phyloP scores from a whole-genome alignment of 64 coral and sea anemone species.

The Astreopora myriophthalma region DNA sequence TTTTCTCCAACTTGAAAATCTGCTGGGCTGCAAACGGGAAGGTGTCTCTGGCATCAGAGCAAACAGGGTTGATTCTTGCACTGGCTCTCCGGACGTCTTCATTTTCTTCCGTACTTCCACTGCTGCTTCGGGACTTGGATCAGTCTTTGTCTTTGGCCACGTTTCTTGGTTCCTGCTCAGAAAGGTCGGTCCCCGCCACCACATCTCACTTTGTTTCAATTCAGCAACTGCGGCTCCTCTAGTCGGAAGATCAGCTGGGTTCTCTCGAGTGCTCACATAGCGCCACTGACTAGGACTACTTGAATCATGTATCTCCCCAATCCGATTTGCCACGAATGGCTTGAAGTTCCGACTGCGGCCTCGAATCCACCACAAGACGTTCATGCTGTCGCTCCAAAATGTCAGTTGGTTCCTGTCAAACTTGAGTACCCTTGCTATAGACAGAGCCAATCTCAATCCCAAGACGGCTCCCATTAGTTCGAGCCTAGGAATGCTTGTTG shows the following conservation, averaged over 20 bases:
- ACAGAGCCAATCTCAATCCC: constrained; percentile 9
- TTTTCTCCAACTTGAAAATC: constrained; percentile 39
- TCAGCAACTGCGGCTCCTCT: no score
- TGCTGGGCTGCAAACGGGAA: neutral
- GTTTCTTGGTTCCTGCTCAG: neutral
- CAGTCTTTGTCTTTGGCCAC: neutral
- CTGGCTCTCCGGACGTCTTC: neutral
- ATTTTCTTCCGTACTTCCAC: neutral
- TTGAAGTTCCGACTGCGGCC: constrained; percentile 41
- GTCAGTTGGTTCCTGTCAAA: neutral
- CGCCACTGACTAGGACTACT: constrained; percentile 32
- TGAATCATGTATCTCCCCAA: constrained; percentile 37
- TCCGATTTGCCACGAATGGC: constrained; percentile 35
- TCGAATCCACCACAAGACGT: constrained; percentile 64
- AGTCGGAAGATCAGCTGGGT: constrained; percentile 56
- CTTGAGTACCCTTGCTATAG: constrained; percentile 14
- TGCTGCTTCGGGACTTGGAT: neutral
- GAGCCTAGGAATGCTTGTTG: constrained; percentile 48
- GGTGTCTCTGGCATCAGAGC: neutral
- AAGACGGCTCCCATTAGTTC: constrained; percentile 66
- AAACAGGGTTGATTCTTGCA: neutral
- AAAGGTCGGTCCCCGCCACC: no score
- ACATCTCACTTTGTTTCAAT: no score
- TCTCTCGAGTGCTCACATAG: neutral
- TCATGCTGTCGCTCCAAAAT: constrained; percentile 48